Base-by-base conservation (phyloP, 1,140 invertebrate genomes). In the Hylaeus volcanicus region DNA sequence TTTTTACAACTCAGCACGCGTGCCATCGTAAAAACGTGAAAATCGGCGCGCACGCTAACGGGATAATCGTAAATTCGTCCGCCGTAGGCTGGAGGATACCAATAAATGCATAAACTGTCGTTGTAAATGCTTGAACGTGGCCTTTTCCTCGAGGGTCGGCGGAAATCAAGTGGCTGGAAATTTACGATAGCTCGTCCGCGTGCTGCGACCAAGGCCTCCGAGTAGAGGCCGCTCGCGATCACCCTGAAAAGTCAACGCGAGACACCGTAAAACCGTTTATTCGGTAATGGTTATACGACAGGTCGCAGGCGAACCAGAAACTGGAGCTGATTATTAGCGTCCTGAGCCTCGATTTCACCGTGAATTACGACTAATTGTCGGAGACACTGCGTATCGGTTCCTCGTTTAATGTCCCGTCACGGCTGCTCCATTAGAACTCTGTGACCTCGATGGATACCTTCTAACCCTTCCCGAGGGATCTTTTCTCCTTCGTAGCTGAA, bases 321-420 rank as follows among this genome's bases (percentile, higher is more conserved):
- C 5, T 64, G 51, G 60, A n/a, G 41, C 60, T 64, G 60, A 63
- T 73, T 56, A 79, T 73, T 78, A 53, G 3, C 37, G 2, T n/a
- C 14, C 2, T 9, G 26, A 12, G 2, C 3, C n/a, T 3, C 4
- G 41, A 64, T 79, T 79, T 73, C 4, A 79, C 51, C 41, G 58
- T 73, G 9, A 73, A 79, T 73, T 41, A 65, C 9, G 48, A 71
- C 58, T 78, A 78, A 78, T 72, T 64, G 39, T 61, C 39, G 8
- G 2, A 15, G n/a, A 37, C 43, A 55, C 4, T 45, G 48, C 2
- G 2, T 15, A 12, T 69, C 1, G 14, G 26, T 41, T 60, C 58
- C 45, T 37, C 58, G 56, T 72, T 72, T 48, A 68, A 68, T 68
- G 65, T 45, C n/a, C 26, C 0, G 43, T 66, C 12, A 56, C 37